Conservation (phyloP, 2,888 invertebrate species). For the Aleiodes alternator region DNA sequence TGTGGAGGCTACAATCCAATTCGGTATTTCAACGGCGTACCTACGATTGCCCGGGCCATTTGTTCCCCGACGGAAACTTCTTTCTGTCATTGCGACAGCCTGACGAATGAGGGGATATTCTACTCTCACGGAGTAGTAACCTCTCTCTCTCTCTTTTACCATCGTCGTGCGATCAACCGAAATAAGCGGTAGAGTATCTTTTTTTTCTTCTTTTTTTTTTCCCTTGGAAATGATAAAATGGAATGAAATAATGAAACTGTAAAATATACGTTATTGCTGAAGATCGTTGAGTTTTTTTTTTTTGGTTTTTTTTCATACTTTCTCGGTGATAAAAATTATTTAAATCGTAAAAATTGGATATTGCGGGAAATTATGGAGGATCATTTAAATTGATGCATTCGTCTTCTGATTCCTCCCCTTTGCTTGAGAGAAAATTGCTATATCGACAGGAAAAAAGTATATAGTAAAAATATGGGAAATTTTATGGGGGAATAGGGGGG, state of each 20-base stretch:
- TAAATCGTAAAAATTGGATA: constrained; percentile 63
- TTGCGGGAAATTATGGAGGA: constrained; percentile 72
- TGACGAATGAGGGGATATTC: constrained; percentile 69
- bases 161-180: constrained; percentile 32
- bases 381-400: constrained; percentile 73
- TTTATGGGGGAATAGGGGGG: too few relatives aligned
- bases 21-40: constrained; percentile 72
- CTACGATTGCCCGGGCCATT: constrained; percentile 71
- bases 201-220: not conserved
- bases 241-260: constrained; percentile 19
- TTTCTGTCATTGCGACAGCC: constrained; percentile 61
- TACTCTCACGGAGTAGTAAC: constrained; percentile 50
- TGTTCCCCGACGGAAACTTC: constrained; percentile 65
- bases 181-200: constrained; percentile 14
- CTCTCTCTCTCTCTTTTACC: constrained; percentile 25
- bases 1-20: constrained; percentile 67
- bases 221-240: not conserved
- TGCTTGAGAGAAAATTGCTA: too few relatives aligned
- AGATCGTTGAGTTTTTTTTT: constrained; percentile 52
- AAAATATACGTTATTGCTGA: constrained; percentile 52
- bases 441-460: too few relatives aligned
- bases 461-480: too few relatives aligned
- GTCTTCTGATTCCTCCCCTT: constrained; percentile 43
- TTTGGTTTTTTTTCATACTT: constrained; percentile 38
- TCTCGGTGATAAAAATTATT: too few relatives aligned